phyloP scores from a whole-genome alignment of 2,113 vertebrate species.

The Piprites chloris region DNA sequence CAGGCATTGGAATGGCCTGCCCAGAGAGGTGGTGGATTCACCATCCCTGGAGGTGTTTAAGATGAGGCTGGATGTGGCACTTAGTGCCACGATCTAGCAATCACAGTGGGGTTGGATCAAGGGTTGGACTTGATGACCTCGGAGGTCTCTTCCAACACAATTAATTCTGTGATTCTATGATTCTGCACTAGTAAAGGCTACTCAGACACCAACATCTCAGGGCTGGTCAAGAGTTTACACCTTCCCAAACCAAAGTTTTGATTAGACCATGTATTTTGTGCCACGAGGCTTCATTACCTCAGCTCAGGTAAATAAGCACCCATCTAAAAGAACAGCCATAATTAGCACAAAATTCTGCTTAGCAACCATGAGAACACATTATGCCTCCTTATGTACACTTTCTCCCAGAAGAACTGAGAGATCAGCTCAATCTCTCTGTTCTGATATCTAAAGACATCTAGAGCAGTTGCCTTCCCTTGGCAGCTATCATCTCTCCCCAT shows the following conservation, averaged over 20 bases:
- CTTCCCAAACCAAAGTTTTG: not conserved
- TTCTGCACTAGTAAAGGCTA: not conserved
- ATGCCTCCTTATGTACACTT: not conserved
- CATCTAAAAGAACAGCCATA: not conserved
- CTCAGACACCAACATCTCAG: not conserved
- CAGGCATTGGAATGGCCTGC: too few relatives aligned
- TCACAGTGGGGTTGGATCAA: too few relatives aligned
- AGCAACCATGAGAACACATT: not conserved
- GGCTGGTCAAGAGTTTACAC: not conserved
- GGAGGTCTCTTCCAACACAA: too few relatives aligned
- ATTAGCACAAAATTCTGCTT: not conserved
- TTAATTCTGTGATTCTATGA: too few relatives aligned
- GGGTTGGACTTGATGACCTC: too few relatives aligned
- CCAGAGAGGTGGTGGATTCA: too few relatives aligned
- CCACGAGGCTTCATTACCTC: not conserved
- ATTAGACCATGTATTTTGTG: not conserved
- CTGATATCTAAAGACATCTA: not conserved
- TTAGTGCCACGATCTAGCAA: too few relatives aligned
- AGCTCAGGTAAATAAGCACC: not conserved
- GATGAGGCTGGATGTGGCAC: too few relatives aligned
- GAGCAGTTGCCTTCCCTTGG: not conserved
- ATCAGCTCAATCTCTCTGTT: not conserved
- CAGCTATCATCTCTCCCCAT: not conserved
- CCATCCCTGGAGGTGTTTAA: too few relatives aligned
- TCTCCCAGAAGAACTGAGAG: not conserved